Conservation (phyloP, 2,113 vertebrate genomes). For the Eonycteris spelaea region DNA sequence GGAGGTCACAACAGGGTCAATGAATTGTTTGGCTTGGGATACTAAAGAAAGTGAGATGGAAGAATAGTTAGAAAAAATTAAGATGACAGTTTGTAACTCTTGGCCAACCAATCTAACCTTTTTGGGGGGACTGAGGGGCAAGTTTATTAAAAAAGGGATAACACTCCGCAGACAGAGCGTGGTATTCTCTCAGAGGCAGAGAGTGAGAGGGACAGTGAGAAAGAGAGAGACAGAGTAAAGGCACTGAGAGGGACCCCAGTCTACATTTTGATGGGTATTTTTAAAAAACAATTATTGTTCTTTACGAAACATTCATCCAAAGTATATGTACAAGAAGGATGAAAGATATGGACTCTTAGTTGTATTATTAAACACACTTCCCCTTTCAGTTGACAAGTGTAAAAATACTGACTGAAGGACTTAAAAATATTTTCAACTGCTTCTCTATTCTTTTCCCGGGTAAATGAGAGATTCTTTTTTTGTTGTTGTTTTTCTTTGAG, state of each 20-base stretch:
- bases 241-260: not conserved
- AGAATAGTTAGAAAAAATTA: not conserved
- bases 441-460: not conserved
- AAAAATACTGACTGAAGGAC: not conserved
- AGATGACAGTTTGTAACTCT: not conserved
- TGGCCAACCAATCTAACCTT: not conserved
- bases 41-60: not conserved
- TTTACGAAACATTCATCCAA: not conserved
- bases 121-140: not conserved
- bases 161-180: too few species aligned
- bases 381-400: not conserved
- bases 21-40: not conserved
- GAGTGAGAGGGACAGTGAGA: too few species aligned
- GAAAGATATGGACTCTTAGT: not conserved
- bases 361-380: not conserved
- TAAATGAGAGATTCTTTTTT: not conserved
- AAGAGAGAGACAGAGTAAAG: too few species aligned
- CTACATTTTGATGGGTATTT: not conserved
- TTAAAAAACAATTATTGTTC: not conserved
- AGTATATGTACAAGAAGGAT: not conserved
- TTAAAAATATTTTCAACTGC: slow-evolving; percentile 3
- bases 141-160: too few species aligned
- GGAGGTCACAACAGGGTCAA: not conserved
- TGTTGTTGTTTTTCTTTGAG: not conserved
- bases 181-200: too few species aligned